A percentile compares a stretch with the other conserved stretches of the same genome.
These are phyloP conservation scores for Plectrocnemia conspersa DNA, from an alignment of 1,140 invertebrate genomes.

Conservation along the genomic window DNA sequence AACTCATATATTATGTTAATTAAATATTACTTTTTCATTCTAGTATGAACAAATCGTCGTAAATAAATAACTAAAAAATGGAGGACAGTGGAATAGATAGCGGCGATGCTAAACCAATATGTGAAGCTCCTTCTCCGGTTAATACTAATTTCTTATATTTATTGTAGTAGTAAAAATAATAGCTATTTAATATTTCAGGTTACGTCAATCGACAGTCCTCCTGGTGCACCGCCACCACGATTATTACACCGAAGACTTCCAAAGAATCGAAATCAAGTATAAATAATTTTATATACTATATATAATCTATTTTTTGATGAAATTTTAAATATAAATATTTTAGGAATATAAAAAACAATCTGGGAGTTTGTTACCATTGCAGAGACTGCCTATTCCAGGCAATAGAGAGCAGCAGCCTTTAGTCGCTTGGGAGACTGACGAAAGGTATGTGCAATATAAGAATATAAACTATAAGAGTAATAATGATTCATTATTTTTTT, in stretches of 20 bases:
- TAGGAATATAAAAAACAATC: conserved; percentile 55
- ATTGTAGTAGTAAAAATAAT: conserved; percentile 13
- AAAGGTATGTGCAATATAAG: conserved; percentile 39
- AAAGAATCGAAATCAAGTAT: conserved; percentile 34
- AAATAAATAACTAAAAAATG: conserved; percentile 40
- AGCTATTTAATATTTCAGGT: conserved; percentile 28
- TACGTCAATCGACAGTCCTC: conserved; percentile 16
- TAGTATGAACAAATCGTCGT: background rate
- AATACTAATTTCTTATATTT: conserved; percentile 21
- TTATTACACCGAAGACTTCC: conserved; percentile 26
- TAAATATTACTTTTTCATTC: background rate
- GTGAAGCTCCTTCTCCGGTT: conserved; percentile 43
- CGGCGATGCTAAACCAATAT: conserved; percentile 55
- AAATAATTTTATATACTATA: conserved; percentile 12
- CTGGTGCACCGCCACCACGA: conserved; percentile 24
- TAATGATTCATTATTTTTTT: conserved; percentile 6
- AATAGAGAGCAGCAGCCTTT: conserved; percentile 55
- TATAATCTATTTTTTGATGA: conserved; percentile 13
- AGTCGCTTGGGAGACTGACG: conserved; percentile 56
- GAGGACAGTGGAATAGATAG: conserved; percentile 64
- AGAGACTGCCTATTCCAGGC: conserved; percentile 55
- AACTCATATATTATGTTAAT: background rate
- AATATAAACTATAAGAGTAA: background rate
- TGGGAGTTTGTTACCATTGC: conserved; percentile 53
- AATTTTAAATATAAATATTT: conserved; percentile 15